Evolutionary conservation across 2,888 invertebrate genomes (phyloP).

Genomic region (Galerucella nymphaeae): DNA sequence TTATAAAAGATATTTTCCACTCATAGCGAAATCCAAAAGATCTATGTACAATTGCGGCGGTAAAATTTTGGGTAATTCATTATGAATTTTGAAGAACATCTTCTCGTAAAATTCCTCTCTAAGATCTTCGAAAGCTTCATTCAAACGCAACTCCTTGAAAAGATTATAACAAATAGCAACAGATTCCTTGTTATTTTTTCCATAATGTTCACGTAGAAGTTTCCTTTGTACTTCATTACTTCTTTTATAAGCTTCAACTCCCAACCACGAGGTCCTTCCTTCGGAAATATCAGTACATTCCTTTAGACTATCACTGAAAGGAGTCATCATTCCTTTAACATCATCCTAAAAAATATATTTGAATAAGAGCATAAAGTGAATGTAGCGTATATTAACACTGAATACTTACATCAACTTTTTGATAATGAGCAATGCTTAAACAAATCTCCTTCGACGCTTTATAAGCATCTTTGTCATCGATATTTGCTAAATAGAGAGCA

Average conservation of each 20-base stretch:
- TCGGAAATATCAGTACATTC: constrained; percentile 12
- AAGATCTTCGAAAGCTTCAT: constrained; percentile 7
- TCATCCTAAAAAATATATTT: constrained; percentile 1
- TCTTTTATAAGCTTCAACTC: constrained; percentile 16
- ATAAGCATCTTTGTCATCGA: constrained; percentile 2
- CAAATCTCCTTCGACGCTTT: not conserved
- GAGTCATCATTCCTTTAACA: not conserved
- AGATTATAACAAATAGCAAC: not conserved
- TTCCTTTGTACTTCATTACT: not conserved
- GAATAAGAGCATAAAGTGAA: too few species aligned
- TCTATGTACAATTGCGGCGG: not conserved
- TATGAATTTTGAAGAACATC: not conserved
- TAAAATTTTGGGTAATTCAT: not conserved
- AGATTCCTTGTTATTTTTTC: not conserved
- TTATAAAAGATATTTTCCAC: not conserved
- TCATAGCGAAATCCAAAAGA: not conserved
- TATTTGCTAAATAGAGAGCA: constrained; percentile 19
- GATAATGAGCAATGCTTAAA: not conserved
- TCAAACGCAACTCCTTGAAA: not conserved
- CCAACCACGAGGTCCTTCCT: constrained; percentile 10
- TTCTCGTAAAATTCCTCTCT: not conserved
- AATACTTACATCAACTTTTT: constrained; percentile 17
- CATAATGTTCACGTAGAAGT: not conserved
- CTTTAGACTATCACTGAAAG: not conserved
- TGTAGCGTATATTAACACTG: not conserved